These are phyloP conservation scores for Seriola dumerili DNA, from an alignment of 2,113 vertebrate genomes.

Conservation along the genomic window DNA sequence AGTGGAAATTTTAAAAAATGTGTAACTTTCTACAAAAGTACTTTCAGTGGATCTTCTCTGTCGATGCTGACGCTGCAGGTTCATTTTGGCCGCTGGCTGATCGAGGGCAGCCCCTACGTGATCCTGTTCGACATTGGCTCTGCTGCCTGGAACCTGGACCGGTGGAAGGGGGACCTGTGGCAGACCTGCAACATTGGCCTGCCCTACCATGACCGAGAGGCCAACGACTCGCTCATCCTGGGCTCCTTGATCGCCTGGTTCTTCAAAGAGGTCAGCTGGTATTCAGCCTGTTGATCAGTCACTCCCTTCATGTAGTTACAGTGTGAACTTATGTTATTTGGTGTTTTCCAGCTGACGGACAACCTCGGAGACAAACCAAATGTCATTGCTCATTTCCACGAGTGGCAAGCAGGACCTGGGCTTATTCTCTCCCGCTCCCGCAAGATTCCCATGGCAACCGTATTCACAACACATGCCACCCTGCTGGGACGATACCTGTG, in stretches of 20 bases:
- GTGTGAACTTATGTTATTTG: neutral
- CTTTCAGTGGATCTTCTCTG: neutral
- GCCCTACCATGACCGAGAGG: conserved; percentile 92
- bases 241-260: conserved; percentile 95
- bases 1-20: neutral
- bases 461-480: conserved; percentile 97
- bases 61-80: conserved; percentile 83
- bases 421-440: conserved; percentile 89
- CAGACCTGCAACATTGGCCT: conserved; percentile 90
- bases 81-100: conserved; percentile 94
- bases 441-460: conserved; percentile 91
- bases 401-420: conserved; percentile 95
- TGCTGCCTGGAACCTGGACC: conserved; percentile 94
- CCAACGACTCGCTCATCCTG: conserved; percentile 93
- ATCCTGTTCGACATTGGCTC: conserved; percentile 93
- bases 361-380: conserved; percentile 86
- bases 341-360: conserved; percentile 86
- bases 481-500: conserved; percentile 95
- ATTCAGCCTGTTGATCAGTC: neutral
- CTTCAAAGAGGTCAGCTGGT: conserved; percentile 91
- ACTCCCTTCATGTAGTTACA: neutral
- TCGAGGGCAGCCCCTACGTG: conserved; percentile 95
- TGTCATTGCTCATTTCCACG: conserved; percentile 93
- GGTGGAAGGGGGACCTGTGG: conserved; percentile 97
- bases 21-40: neutral